Conservation (phyloP, 2,797 vertebrate genomes). For the Malacoctenus gilli region DNA sequence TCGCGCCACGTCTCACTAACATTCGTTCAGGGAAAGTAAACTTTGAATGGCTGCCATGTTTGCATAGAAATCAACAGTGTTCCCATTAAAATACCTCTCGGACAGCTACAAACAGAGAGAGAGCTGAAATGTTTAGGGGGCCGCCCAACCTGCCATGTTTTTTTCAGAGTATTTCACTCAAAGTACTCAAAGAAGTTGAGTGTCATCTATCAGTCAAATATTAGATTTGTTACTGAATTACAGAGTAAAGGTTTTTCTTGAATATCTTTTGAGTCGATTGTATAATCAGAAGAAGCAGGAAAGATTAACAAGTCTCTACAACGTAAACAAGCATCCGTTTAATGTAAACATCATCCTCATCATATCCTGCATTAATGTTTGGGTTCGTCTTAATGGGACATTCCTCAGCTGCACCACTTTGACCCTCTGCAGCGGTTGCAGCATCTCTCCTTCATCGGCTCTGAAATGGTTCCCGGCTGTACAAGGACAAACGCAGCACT, state of each 20-base stretch:
- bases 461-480: constrained; percentile 3
- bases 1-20: constrained; percentile 39
- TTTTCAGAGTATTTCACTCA: no score
- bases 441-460: no score
- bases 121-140: constrained; percentile 2
- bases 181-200: not conserved
- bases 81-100: constrained; percentile 9
- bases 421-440: no score
- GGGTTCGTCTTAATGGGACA: constrained; percentile 3
- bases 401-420: not conserved
- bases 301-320: no score
- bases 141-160: not conserved
- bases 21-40: constrained; percentile 44
- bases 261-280: no score
- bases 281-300: no score
- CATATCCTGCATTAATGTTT: not conserved
- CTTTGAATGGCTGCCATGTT: constrained; percentile 23
- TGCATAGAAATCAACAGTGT: constrained; percentile 41
- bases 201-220: no score
- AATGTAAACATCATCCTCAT: not conserved
- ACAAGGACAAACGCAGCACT: not conserved
- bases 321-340: no score
- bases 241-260: no score
- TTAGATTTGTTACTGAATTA: no score
- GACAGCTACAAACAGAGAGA: constrained; percentile 5